A percentile compares a stretch with the other conserved stretches of the same genome.
phyloP scores from a whole-genome alignment of 2,888 invertebrate genomes.

The Aporophyla lueneburgensis region DNA sequence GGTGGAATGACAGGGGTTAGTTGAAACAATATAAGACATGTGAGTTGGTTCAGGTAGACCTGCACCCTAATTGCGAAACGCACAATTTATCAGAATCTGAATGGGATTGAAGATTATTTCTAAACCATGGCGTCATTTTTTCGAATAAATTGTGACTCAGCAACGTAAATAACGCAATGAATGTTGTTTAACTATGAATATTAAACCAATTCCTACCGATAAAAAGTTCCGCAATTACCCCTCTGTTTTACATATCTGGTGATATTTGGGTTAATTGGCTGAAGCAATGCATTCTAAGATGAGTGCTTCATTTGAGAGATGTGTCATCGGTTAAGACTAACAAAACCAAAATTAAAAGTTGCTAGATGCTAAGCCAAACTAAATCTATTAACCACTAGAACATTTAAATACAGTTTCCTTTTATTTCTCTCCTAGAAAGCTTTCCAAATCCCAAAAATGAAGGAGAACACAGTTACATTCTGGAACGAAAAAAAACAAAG shows the following conservation, averaged over 20 bases:
- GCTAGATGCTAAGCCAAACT: neutral
- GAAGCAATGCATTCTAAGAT: neutral
- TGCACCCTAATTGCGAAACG: too few species aligned
- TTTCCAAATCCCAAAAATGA: slow-evolving; percentile 1
- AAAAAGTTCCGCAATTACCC: too few species aligned
- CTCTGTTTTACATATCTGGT: neutral
- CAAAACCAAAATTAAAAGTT: neutral
- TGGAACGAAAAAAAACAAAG: slow-evolving; percentile 47
- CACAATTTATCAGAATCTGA: too few species aligned
- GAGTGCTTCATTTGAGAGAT: neutral
- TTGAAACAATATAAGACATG: neutral
- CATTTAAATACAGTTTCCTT: neutral
- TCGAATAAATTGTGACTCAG: too few species aligned
- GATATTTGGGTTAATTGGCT: too few species aligned
- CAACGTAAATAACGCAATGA: too few species aligned
- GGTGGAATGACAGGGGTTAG: neutral
- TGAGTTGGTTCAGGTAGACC: neutral
- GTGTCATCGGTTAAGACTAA: neutral
- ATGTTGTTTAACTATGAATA: too few species aligned
- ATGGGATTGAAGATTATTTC: too few species aligned
- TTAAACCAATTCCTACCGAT: too few species aligned
- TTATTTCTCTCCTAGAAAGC: slow-evolving; percentile 7
- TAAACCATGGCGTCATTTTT: too few species aligned
- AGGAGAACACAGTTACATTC: neutral
- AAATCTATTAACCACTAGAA: neutral